Base-by-base conservation (phyloP, 2,888 invertebrate genomes). In the Imbricaverruca yamaguchii region DNA sequence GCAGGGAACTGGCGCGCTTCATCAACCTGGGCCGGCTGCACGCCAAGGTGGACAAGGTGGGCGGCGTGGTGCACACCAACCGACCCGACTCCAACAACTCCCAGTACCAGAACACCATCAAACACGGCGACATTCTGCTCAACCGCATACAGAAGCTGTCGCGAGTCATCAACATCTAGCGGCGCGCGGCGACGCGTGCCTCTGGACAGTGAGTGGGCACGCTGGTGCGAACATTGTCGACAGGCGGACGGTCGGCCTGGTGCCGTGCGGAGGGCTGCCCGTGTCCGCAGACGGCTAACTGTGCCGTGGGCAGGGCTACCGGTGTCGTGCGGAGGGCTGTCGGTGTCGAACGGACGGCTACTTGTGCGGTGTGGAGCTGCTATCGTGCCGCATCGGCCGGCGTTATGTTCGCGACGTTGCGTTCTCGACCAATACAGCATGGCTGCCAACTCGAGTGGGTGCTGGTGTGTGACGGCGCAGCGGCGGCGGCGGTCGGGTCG, bases 141-240 rank as follows among this genome's bases (percentile, higher is more conserved):
- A 99, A 98, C 88, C 92, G 99, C 86, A 96, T 99, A 85, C 99
- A 99, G 89, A 99, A 99, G 89, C 91, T 99, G 82, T 98, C 98
- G 85, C 92, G 98, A 87, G 98, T 99, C 85, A 99, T 99, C 88
- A 99, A 99, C 90, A 98, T 98, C 90, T 95, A 92, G 81, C 8
- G 93, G 84, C 91, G 94, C 85, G 94, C 93, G 80, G 94, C 95
- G 84, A 90, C 95, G 85, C 91, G 95, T 39, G 39, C 39, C 2
- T 39, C 39, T 39, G 39, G 39, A 39, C 39, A 39, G 39, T 39
- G 39, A 39, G 39, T 39, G 39, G 2, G 4, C 39, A 39, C 4
- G 39, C 39, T 39, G 2, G 4, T 39, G 39, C 39, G 39, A 39
- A 39, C 39, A 39, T 39, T 39, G 39, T 4, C 39, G 39, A 39